These are phyloP conservation scores for Drosophila seguyi DNA, from an alignment of 1,140 invertebrate genomes.

Conservation along the genomic window DNA sequence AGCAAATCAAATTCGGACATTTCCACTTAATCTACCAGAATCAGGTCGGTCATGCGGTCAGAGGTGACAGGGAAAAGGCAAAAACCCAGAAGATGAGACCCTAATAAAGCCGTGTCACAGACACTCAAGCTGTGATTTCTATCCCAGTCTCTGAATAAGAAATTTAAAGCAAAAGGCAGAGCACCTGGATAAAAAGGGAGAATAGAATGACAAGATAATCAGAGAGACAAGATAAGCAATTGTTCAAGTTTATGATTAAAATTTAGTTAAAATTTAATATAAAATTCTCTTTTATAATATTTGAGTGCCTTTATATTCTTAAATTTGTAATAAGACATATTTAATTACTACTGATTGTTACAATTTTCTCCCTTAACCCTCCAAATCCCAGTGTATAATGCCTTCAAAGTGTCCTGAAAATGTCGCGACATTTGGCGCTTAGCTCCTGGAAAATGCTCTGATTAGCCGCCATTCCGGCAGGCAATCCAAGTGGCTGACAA, in stretches of 20 bases:
- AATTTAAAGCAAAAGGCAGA: not conserved
- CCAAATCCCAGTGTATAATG: constrained; percentile 41
- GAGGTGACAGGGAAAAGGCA: constrained; percentile 1
- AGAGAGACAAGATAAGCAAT: not conserved
- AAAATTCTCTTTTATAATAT: not conserved
- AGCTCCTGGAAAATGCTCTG: constrained; percentile 67
- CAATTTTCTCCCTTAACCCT: not conserved
- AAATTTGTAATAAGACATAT: not conserved
- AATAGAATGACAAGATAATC: not conserved
- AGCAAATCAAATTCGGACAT: constrained; percentile 28
- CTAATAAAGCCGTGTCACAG: constrained; percentile 55
- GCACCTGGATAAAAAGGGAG: not conserved
- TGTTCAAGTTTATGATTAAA: not conserved
- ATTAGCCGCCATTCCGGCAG: constrained; percentile 57
- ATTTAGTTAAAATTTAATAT: not conserved
- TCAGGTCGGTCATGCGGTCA: constrained; percentile 18
- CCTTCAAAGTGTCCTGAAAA: constrained; percentile 27
- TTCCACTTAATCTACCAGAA: constrained; percentile 32
- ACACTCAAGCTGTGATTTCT: constrained; percentile 16
- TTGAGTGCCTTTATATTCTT: not conserved
- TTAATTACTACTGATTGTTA: not conserved
- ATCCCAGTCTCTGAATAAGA: constrained; percentile 5
- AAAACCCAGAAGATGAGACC: constrained; percentile 27
- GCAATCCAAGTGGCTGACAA: constrained; percentile 55
- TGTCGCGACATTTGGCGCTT: constrained; percentile 64